phyloP scores from a whole-genome alignment of 2,888 invertebrate species.

The Macrosoma leucophasiata region DNA sequence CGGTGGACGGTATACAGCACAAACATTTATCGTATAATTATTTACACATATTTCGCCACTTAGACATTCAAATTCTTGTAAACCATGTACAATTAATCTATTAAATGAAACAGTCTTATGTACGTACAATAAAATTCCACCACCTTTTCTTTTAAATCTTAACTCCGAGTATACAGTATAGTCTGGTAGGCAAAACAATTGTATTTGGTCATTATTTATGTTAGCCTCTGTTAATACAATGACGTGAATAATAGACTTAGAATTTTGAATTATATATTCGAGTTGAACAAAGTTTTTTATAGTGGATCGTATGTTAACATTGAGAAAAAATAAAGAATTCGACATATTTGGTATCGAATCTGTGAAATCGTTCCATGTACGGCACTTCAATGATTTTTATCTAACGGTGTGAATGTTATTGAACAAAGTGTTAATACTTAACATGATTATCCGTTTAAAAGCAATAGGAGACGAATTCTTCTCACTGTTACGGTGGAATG shows the following conservation, averaged over 20 bases:
- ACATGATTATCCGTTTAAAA: not conserved
- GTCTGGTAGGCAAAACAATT: conserved; percentile 8
- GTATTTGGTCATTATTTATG: conserved; percentile 4
- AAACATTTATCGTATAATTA: conserved; percentile 3
- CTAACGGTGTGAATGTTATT: not conserved
- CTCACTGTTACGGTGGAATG: not conserved
- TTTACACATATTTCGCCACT: conserved; percentile 1
- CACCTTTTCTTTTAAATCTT: conserved; percentile 11
- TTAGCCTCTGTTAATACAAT: conserved; percentile 19
- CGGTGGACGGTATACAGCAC: conserved; percentile 18
- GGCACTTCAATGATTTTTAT: not conserved
- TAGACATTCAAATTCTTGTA: conserved; percentile 7
- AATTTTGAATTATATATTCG: conserved; percentile 14
- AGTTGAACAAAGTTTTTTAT: conserved; percentile 16
- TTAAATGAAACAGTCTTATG: conserved; percentile 8
- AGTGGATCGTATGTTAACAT: conserved; percentile 12
- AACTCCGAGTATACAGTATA: conserved; percentile 15
- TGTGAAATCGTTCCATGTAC: conserved; percentile 7
- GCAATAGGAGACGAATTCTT: not conserved
- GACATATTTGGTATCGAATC: not conserved
- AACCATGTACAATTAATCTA: not conserved
- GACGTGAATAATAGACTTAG: conserved; percentile 7
- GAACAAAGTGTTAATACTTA: not conserved
- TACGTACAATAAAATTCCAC: conserved; percentile 12
- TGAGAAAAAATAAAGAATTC: not conserved